Conservation (phyloP, 2,888 invertebrate species). For the Drepana falcataria region DNA sequence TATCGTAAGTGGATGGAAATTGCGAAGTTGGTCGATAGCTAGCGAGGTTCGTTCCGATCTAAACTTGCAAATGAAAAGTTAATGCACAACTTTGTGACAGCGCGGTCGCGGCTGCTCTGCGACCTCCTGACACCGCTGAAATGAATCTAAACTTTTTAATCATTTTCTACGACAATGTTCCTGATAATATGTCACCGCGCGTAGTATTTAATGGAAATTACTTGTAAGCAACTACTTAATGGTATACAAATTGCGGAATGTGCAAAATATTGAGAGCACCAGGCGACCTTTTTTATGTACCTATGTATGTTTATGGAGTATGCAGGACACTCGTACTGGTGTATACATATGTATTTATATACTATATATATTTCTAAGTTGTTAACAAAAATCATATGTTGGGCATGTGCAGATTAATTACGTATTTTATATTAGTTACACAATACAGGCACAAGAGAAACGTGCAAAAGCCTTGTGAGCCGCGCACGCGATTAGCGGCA, state of each 20-base stretch:
- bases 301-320: too few relatives aligned
- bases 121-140: conserved; percentile 45
- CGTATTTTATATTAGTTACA: conserved; percentile 24
- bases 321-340: too few relatives aligned
- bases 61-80: conserved; percentile 73
- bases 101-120: conserved; percentile 44
- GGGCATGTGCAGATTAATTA: conserved; percentile 9
- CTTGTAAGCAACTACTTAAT: too few relatives aligned
- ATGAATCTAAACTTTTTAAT: conserved; percentile 65
- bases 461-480: conserved; percentile 23
- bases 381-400: too few relatives aligned
- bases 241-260: too few relatives aligned
- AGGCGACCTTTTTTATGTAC: too few relatives aligned
- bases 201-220: background rate
- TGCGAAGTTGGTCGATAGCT: conserved; percentile 47
- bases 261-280: too few relatives aligned
- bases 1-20: conserved; percentile 43
- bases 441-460: conserved; percentile 14
- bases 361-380: too few relatives aligned
- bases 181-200: conserved; percentile 33
- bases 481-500: conserved; percentile 35
- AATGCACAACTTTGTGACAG: conserved; percentile 65
- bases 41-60: conserved; percentile 45
- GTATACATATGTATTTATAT: too few relatives aligned
- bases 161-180: conserved; percentile 44